Conservation (phyloP, 2,797 vertebrate species). For the Melanotaenia nigrans region DNA sequence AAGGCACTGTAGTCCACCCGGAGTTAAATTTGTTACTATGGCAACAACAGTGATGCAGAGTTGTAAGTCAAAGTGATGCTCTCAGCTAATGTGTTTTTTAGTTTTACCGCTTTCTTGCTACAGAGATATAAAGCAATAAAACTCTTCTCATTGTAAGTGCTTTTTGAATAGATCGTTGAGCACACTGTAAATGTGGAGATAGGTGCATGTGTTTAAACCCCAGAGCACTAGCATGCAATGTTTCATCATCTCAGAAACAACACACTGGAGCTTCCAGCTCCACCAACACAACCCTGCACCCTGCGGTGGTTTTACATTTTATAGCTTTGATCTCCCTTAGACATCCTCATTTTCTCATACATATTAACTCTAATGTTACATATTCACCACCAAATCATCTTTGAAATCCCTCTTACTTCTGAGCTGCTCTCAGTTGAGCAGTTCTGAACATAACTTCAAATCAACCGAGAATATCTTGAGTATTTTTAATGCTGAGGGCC, state of each 20-base stretch:
- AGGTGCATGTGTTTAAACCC: constrained; percentile 19
- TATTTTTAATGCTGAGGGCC: constrained; percentile 10
- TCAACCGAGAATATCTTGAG: constrained; percentile 32
- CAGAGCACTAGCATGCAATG: constrained; percentile 28
- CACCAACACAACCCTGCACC: constrained; percentile 32
- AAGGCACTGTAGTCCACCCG: constrained; percentile 32
- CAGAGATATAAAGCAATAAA: constrained; percentile 14
- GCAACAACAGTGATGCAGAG: constrained; percentile 63
- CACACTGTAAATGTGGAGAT: background rate
- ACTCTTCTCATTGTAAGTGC: constrained; percentile 4
- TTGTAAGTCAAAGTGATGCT: constrained; percentile 42
- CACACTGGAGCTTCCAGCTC: constrained; percentile 52
- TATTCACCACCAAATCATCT: constrained; percentile 4
- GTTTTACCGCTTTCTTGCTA: constrained; percentile 33
- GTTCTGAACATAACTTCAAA: constrained; percentile 20
- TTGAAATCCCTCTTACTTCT: constrained; percentile 10
- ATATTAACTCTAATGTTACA: constrained; percentile 12
- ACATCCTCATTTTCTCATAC: constrained; percentile 21
- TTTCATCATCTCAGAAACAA: constrained; percentile 55
- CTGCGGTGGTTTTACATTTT: constrained; percentile 42
- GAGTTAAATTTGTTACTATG: constrained; percentile 68
- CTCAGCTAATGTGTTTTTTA: constrained; percentile 32
- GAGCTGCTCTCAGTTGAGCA: constrained; percentile 1
- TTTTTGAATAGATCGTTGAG: background rate
- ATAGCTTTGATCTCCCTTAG: constrained; percentile 3